Conservation (phyloP, 2,888 invertebrate species). For the Clepsis dumicolana region DNA sequence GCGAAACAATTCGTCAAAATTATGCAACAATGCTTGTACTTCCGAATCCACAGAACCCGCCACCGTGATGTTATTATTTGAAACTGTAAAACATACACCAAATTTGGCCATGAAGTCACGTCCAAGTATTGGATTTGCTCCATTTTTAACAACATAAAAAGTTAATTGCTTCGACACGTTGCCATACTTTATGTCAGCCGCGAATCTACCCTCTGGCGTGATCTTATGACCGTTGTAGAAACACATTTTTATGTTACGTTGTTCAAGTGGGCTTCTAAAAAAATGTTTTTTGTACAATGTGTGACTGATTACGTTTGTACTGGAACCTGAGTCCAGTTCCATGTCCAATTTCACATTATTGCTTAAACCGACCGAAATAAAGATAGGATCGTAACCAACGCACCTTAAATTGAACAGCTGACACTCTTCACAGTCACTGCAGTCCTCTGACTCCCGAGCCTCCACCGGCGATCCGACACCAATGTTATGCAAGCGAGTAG, state of each 20-base stretch:
- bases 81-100: not conserved
- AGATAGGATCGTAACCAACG: conserved; percentile 1
- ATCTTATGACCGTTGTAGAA: conserved; percentile 28
- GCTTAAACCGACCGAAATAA: not conserved
- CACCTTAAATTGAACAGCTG: conserved; percentile 16
- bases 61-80: not conserved
- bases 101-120: too few relatives aligned
- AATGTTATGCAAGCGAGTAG: conserved; percentile 2
- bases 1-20: not conserved
- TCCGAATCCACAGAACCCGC: not conserved
- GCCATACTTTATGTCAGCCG: not conserved
- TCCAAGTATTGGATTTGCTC: not conserved
- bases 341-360: too few relatives aligned
- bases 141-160: not conserved
- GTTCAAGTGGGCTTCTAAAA: not conserved
- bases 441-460: conserved; percentile 3
- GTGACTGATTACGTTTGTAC: conserved; percentile 4
- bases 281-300: conserved; percentile 1
- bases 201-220: conserved; percentile 3
- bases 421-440: conserved; percentile 18
- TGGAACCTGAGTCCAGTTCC: conserved; percentile 19
- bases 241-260: conserved; percentile 19
- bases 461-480: not conserved
- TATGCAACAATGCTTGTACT: too few relatives aligned
- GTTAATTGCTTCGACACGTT: not conserved